Conservation (phyloP, 2,797 vertebrate genomes). For the Chelmon rostratus region DNA sequence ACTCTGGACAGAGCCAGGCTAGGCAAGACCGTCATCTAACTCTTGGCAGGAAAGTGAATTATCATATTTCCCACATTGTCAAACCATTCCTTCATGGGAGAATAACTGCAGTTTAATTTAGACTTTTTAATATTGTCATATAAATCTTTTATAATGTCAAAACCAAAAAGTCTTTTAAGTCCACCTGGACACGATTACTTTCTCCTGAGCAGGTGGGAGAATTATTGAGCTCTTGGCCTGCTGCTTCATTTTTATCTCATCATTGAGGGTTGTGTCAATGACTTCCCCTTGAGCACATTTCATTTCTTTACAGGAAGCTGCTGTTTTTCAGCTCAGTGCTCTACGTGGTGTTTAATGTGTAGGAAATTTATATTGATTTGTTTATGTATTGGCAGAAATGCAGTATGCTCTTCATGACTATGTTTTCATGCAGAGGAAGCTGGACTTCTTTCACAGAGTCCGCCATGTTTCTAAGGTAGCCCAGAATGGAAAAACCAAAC, state of each 20-base stretch:
- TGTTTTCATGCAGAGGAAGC: no score
- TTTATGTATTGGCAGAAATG: no score
- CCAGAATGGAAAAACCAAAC: no score
- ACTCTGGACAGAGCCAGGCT: neutral
- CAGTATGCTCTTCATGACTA: no score
- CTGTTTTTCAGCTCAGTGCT: no score
- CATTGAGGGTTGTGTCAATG: neutral
- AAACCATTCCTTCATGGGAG: neutral
- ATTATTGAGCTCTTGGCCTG: constrained; percentile 27
- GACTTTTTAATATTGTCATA: neutral
- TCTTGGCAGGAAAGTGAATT: neutral
- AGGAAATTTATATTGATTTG: no score
- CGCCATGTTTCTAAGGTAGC: no score
- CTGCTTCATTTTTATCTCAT: constrained; percentile 2
- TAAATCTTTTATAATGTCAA: neutral
- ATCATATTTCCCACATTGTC: neutral
- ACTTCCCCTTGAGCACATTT: constrained; percentile 15
- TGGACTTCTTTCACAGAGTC: no score
- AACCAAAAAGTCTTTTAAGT: neutral
- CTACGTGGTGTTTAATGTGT: neutral
- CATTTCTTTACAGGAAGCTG: neutral
- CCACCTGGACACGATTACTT: neutral
- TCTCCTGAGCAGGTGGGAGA: constrained; percentile 1
- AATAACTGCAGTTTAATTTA: neutral
- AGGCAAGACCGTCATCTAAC: no score